Evolutionary conservation across 2,113 vertebrate genomes (phyloP).

Genomic region (Vanacampus margaritifer): DNA sequence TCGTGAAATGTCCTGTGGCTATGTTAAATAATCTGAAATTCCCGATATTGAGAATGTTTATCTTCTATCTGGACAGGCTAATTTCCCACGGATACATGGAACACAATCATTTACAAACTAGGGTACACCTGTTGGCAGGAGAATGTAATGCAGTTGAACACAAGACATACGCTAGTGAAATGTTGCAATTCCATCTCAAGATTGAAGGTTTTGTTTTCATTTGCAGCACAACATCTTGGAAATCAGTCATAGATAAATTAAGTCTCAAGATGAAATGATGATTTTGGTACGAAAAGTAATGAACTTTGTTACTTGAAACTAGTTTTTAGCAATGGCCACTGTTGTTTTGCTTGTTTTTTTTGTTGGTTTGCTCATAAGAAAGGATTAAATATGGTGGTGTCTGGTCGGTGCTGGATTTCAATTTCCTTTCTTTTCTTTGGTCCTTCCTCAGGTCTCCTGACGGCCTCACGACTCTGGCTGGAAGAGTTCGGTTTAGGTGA

Average conservation of each 20-base stretch:
- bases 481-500: too few species aligned
- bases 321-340: too few species aligned
- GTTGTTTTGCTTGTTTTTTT: too few species aligned
- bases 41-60: slow-evolving; percentile 6
- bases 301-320: background rate
- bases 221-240: background rate
- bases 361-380: too few species aligned
- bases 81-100: slow-evolving; percentile 17
- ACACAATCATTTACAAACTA: slow-evolving; percentile 2
- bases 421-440: too few species aligned
- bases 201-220: background rate
- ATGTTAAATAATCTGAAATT: slow-evolving; percentile 23
- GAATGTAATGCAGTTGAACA: background rate
- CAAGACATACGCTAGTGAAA: background rate
- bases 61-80: slow-evolving; percentile 16
- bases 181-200: background rate
- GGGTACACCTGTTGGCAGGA: slow-evolving; percentile 1
- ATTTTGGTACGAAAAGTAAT: background rate
- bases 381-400: too few species aligned
- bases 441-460: too few species aligned
- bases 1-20: slow-evolving; percentile 29
- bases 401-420: too few species aligned
- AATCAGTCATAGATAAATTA: background rate
- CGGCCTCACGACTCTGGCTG: too few species aligned
- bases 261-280: too few species aligned